Percentiles rank a stretch among this genome's conserved stretches.
Evolutionary conservation across 2,113 vertebrate species (phyloP).

Genomic region (Mus pahari): DNA sequence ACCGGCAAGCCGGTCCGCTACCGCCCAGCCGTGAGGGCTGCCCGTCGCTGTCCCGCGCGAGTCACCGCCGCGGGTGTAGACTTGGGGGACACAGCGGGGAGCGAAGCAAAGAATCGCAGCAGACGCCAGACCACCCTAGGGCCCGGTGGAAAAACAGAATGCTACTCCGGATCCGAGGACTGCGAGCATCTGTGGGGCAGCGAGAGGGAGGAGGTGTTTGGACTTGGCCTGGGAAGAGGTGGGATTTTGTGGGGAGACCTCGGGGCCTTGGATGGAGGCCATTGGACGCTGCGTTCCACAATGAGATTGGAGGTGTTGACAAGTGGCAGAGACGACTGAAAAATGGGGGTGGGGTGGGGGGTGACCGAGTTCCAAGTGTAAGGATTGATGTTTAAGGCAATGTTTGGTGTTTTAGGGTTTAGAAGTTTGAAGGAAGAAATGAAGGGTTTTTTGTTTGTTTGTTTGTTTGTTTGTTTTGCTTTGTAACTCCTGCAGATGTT

Average conservation of each 20-base stretch:
- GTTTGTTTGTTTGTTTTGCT: too few species aligned
- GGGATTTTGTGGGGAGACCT: not conserved
- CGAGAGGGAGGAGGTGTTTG: not conserved
- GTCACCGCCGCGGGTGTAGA: not conserved
- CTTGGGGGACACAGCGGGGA: not conserved
- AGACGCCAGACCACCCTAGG: not conserved
- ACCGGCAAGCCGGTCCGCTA: not conserved
- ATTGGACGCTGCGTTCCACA: not conserved
- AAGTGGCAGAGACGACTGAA: not conserved
- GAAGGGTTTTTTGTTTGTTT: not conserved
- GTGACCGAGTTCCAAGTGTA: not conserved
- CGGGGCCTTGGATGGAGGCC: not conserved
- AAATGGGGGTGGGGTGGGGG: not conserved
- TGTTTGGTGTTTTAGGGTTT: slow-evolving; percentile 4
- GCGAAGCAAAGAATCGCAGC: not conserved
- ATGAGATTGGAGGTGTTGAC: not conserved
- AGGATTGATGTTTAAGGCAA: slow-evolving; percentile 5
- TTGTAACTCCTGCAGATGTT: not conserved
- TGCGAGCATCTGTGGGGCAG: not conserved
- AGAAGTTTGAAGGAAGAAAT: slow-evolving; percentile 26
- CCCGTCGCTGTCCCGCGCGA: not conserved
- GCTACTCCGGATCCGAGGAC: not conserved
- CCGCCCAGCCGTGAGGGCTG: not conserved
- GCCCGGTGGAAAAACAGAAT: not conserved
- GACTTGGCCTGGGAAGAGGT: not conserved